Evolutionary conservation across 2,797 vertebrate genomes (phyloP), one percentile per base, ranked within the genome.

Genomic region (Pogonophryne albipinna): DNA sequence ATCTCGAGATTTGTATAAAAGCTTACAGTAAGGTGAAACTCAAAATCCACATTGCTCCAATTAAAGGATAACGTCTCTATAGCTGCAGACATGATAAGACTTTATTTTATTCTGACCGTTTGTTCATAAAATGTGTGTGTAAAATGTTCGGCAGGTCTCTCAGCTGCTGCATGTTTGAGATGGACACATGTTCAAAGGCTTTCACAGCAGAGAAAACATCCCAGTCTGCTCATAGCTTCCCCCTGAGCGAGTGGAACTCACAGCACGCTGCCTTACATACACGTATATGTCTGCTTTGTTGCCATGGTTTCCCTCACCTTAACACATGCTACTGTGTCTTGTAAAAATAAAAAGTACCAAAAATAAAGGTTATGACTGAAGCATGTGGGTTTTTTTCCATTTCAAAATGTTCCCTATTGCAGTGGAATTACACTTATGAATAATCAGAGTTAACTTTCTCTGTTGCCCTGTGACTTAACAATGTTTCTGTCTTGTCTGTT

Each of bases 301-400:
- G 80, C 90, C 71, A 87, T 89, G 84, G 89, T 85, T 89, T 86
- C 85, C 16, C 56, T 74, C 83, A 87, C 74, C 69, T 84, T 70
- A 56, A 15, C 0, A n/a, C 15, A 69, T 76, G 58, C 51, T 71
- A 64, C 71, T 71, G 71, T 79, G 52, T 59, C 70, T 51, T 65
- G 16, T 65, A 58, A 75, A 74, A 51, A 55, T 41, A 58, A 59
- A 61, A 69, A 53, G 47, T 38, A 16, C 71, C 20, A 2, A 75
- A 87, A 83, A 82, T 71, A 79, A 79, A 87, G 71, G 34, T 42
- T 73, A 61, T 71, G 68, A 46, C 38, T 59, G 10, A 77, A 44
- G 52, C 52, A 80, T 53, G 53, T 70, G 27, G 38, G 27, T 27
- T 49, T 69, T 74, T 78, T 74, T 73, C 45, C 27, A 34, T 69